Conservation (phyloP, 2,888 invertebrate genomes). For the Hoplodrina ambigua region DNA sequence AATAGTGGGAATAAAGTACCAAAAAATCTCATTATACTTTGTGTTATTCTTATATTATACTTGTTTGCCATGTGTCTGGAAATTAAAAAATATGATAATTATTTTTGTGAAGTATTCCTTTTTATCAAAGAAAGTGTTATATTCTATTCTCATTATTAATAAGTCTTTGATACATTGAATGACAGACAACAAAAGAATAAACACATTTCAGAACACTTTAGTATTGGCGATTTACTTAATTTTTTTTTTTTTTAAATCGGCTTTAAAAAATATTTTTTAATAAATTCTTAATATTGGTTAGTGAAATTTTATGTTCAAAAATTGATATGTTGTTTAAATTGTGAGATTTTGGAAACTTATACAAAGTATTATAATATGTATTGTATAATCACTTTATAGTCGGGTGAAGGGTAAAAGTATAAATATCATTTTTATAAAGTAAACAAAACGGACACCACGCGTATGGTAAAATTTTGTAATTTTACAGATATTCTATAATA, state of each 20-base stretch:
- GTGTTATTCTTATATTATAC: not conserved
- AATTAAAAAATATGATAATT: too few relatives aligned
- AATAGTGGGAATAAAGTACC: conserved; percentile 34
- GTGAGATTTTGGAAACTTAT: conserved; percentile 30
- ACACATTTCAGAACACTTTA: conserved; percentile 24
- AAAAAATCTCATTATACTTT: conserved; percentile 26
- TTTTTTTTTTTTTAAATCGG: conserved; percentile 35
- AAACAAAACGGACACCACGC: conserved; percentile 32
- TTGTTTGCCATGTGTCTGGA: too few relatives aligned
- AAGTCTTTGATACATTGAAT: not conserved
- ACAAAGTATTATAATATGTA: conserved; percentile 36
- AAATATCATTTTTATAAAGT: conserved; percentile 33
- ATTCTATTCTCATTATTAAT: not conserved
- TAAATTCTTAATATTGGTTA: conserved; percentile 33
- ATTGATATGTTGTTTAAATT: conserved; percentile 39
- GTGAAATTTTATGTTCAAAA: conserved; percentile 30
- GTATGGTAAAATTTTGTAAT: conserved; percentile 40
- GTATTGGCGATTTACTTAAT: conserved; percentile 58
- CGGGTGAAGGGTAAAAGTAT: conserved; percentile 52
- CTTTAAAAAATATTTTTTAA: conserved; percentile 15
- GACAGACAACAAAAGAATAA: conserved; percentile 12
- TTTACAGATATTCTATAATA: conserved; percentile 49
- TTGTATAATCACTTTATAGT: conserved; percentile 29
- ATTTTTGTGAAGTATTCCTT: not conserved
- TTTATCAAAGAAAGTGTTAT: not conserved